phyloP scores from a whole-genome alignment of 2,797 vertebrate genomes.

The Coendou prehensilis region DNA sequence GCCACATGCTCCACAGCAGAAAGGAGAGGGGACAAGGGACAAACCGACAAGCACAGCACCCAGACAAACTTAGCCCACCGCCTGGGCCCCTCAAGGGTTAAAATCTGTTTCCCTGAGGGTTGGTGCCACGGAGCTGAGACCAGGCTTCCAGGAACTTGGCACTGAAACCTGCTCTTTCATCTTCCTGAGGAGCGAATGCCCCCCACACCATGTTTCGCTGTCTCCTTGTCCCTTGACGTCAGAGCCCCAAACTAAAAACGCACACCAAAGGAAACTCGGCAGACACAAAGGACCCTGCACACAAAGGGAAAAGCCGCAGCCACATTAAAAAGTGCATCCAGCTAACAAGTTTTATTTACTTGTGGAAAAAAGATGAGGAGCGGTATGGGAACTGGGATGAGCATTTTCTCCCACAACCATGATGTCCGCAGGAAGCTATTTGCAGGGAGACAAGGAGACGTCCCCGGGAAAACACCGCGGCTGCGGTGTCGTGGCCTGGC shows the following conservation, averaged over 20 bases:
- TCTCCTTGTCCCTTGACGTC: background rate
- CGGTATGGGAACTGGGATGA: background rate
- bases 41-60: background rate
- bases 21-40: background rate
- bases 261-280: constrained; percentile 30
- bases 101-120: background rate
- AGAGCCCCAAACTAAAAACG: constrained; percentile 58
- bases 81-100: background rate
- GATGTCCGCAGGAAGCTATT: background rate
- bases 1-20: background rate
- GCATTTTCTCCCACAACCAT: background rate
- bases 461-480: constrained; percentile 6
- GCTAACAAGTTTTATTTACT: constrained; percentile 19
- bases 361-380: background rate
- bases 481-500: too few relatives aligned
- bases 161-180: background rate
- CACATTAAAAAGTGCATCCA: background rate
- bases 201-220: background rate
- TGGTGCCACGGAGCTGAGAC: background rate
- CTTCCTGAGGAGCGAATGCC: constrained; percentile 26
- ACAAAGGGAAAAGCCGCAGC: background rate
- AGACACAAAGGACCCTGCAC: constrained; percentile 27
- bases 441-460: background rate
- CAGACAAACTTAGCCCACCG: background rate
- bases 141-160: background rate